Conservation (phyloP, 2,888 invertebrate species). For the Agrotis segetum region DNA sequence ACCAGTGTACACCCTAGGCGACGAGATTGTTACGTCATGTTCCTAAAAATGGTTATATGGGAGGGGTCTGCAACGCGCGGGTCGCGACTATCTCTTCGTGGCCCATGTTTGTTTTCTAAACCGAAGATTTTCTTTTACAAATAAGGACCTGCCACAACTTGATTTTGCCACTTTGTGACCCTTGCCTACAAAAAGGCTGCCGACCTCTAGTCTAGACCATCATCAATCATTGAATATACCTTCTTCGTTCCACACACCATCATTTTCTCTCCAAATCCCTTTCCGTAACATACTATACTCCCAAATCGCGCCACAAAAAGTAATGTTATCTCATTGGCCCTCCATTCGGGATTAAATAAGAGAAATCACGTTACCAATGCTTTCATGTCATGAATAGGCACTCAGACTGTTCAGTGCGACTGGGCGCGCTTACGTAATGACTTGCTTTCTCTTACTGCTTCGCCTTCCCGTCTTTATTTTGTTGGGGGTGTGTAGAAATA, state of each 20-base stretch:
- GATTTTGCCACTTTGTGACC: no score
- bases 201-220: no score
- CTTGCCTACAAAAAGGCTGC: no score
- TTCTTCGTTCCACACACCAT: background rate
- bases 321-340: constrained; percentile 47
- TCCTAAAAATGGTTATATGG: no score
- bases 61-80: no score
- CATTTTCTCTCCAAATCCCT: background rate
- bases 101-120: no score
- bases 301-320: constrained; percentile 28
- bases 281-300: background rate
- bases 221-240: background rate
- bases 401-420: constrained; percentile 56
- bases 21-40: no score
- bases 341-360: constrained; percentile 43
- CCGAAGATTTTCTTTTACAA: no score
- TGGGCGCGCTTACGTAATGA: constrained; percentile 45
- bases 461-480: constrained; percentile 30
- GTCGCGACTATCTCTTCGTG: no score
- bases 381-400: constrained; percentile 63
- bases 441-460: constrained; percentile 17
- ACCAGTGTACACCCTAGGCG: no score
- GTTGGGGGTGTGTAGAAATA: background rate
- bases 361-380: constrained; percentile 51
- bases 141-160: no score